These are phyloP conservation scores for Sclerodermus sp. DNA, from an alignment of 2,888 invertebrate species.

Conservation along the genomic window DNA sequence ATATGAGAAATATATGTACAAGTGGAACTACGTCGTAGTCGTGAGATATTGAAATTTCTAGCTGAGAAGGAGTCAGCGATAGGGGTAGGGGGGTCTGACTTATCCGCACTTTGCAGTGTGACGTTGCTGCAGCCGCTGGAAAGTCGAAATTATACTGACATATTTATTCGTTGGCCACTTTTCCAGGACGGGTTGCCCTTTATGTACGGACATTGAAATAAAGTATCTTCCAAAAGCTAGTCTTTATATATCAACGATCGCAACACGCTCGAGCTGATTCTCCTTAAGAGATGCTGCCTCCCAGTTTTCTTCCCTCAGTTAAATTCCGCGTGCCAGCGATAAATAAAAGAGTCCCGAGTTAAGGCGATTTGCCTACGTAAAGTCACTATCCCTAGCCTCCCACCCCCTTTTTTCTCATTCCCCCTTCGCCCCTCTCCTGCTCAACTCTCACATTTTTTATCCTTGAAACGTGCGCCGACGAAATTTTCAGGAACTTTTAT, in stretches of 20 bases:
- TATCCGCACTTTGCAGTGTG: too few species aligned
- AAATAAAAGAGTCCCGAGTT: conserved; percentile 24
- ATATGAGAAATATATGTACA: too few species aligned
- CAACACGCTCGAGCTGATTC: conserved; percentile 18
- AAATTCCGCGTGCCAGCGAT: conserved; percentile 23
- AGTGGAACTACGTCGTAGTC: too few species aligned
- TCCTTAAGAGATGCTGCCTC: conserved; percentile 11
- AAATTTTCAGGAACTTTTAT: too few species aligned
- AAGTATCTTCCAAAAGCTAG: conserved; percentile 24
- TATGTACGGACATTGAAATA: conserved; percentile 15
- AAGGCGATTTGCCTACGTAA: conserved; percentile 9
- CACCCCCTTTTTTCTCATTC: conserved; percentile 3
- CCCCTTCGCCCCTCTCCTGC: background rate
- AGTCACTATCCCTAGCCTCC: conserved; percentile 1
- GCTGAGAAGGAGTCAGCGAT: too few species aligned
- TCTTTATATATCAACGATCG: conserved; percentile 28
- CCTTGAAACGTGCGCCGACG: background rate
- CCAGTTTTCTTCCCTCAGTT: conserved; percentile 10
- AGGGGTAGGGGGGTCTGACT: too few species aligned
- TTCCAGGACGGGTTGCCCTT: background rate
- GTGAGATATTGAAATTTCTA: too few species aligned
- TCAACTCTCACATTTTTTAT: too few species aligned
- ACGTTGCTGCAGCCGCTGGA: background rate
- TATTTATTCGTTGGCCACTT: conserved; percentile 12
- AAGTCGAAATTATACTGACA: conserved; percentile 3